These are phyloP conservation scores for Glossophaga mutica DNA, from an alignment of 2,797 vertebrate species.

Conservation along the genomic window DNA sequence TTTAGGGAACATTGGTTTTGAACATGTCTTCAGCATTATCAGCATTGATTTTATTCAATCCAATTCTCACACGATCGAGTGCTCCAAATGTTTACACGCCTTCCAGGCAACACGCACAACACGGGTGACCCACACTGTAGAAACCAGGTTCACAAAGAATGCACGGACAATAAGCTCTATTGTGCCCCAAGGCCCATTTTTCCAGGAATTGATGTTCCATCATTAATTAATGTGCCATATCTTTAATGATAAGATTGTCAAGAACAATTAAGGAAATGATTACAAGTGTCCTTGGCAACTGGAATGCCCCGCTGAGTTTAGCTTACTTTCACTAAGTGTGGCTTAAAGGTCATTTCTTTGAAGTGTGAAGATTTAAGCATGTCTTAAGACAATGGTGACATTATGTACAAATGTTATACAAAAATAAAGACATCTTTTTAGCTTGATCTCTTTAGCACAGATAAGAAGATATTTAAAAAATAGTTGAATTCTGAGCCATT, in stretches of 20 bases:
- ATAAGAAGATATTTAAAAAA: constrained; percentile 31
- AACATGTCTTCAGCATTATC: constrained; percentile 82
- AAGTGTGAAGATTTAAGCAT: constrained; percentile 83
- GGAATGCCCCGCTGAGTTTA: constrained; percentile 82
- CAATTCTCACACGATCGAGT: constrained; percentile 84
- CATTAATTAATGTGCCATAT: constrained; percentile 85
- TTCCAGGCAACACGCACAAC: constrained; percentile 81
- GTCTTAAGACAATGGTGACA: constrained; percentile 73
- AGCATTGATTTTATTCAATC: constrained; percentile 83
- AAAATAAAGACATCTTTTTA: constrained; percentile 49
- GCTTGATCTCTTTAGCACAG: constrained; percentile 16
- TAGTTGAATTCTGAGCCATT: constrained; percentile 2
- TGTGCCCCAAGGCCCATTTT: constrained; percentile 81
- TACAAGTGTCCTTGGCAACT: constrained; percentile 88
- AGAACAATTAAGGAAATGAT: constrained; percentile 87
- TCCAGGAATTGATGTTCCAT: constrained; percentile 76
- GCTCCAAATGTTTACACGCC: constrained; percentile 84
- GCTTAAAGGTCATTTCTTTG: constrained; percentile 86
- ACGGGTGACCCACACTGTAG: constrained; percentile 77
- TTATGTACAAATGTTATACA: constrained; percentile 76
- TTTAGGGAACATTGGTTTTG: constrained; percentile 81
- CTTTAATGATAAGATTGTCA: constrained; percentile 85
- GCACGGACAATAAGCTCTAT: constrained; percentile 79
- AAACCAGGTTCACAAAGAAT: constrained; percentile 80
- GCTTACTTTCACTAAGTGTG: constrained; percentile 84